Conservation (phyloP, 2,888 invertebrate species). For the Drosophila parthenogenetica region DNA sequence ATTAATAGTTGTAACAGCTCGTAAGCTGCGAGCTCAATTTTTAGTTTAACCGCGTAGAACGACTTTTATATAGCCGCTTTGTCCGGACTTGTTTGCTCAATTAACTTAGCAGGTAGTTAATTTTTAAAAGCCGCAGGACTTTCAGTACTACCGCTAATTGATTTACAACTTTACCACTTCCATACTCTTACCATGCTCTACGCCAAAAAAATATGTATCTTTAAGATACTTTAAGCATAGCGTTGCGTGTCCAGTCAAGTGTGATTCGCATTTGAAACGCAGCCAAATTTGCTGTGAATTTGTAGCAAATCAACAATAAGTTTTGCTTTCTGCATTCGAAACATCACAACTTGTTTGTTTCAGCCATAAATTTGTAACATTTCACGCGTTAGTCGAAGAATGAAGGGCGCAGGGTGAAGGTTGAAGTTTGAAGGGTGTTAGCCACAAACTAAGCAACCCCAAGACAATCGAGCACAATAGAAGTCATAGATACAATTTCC, state of each 20-base stretch:
- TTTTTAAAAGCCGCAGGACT: constrained; percentile 69
- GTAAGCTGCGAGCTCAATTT: constrained; percentile 49
- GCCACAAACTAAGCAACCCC: constrained; percentile 14
- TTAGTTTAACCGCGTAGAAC: constrained; percentile 54
- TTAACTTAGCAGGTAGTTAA: constrained; percentile 85
- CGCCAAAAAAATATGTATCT: constrained; percentile 3
- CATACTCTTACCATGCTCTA: background rate
- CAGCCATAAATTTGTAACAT: constrained; percentile 56
- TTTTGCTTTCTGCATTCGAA: constrained; percentile 50
- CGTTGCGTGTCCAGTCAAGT: constrained; percentile 37
- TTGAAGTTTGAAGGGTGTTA: constrained; percentile 31
- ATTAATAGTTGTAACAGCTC: constrained; percentile 81
- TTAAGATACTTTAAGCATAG: constrained; percentile 38
- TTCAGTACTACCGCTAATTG: constrained; percentile 62
- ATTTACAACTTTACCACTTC: constrained; percentile 55
- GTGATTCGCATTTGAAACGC: constrained; percentile 48
- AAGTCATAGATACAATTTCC: constrained; percentile 9
- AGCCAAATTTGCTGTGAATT: constrained; percentile 50
- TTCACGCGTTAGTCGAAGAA: constrained; percentile 8
- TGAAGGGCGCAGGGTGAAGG: constrained; percentile 13
- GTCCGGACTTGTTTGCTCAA: constrained; percentile 78
- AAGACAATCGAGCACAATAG: constrained; percentile 1
- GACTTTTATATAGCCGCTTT: constrained; percentile 68
- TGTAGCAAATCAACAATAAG: constrained; percentile 44
- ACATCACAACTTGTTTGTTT: constrained; percentile 63